Percentiles rank a stretch among this genome's conserved stretches.
phyloP scores from a whole-genome alignment of 2,888 invertebrate species.

The Trichopoda pennipes region DNA sequence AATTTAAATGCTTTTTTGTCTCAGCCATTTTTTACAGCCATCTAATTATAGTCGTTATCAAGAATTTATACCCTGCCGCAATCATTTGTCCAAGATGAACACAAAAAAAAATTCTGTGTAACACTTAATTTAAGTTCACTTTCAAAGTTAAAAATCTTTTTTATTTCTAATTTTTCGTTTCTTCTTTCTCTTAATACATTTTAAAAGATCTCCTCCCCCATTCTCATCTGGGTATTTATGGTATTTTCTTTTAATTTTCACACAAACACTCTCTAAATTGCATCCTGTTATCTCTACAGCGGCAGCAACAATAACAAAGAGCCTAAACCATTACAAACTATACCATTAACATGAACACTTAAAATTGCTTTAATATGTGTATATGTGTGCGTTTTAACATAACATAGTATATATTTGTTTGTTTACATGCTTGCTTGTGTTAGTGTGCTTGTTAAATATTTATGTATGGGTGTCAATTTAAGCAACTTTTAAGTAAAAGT shows the following conservation, averaged over 20 bases:
- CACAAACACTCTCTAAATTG: conserved; percentile 52
- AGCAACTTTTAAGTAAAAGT: conserved; percentile 23
- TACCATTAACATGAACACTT: conserved; percentile 47
- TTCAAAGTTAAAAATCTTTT: conserved; percentile 53
- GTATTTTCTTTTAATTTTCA: conserved; percentile 13
- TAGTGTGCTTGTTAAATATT: conserved; percentile 1
- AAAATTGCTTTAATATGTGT: conserved; percentile 14
- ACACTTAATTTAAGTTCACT: conserved; percentile 55
- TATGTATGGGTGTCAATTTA: conserved; percentile 25
- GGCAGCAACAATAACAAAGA: conserved; percentile 35
- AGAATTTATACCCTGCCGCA: conserved; percentile 23
- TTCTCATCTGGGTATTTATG: not conserved
- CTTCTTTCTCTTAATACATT: not conserved
- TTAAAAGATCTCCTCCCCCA: conserved; percentile 1
- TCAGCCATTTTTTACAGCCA: conserved; percentile 27
- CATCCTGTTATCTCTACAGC: conserved; percentile 61
- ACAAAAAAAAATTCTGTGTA: conserved; percentile 30
- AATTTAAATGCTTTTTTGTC: conserved; percentile 39
- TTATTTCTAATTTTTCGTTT: not conserved
- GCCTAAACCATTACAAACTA: conserved; percentile 36
- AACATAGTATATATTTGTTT: not conserved
- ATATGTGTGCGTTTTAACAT: not conserved
- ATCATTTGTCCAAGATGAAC: conserved; percentile 38
- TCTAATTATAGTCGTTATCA: conserved; percentile 36
- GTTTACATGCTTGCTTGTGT: not conserved